phyloP scores from a whole-genome alignment of 2,113 vertebrate genomes.

The Leuciscus idus region DNA sequence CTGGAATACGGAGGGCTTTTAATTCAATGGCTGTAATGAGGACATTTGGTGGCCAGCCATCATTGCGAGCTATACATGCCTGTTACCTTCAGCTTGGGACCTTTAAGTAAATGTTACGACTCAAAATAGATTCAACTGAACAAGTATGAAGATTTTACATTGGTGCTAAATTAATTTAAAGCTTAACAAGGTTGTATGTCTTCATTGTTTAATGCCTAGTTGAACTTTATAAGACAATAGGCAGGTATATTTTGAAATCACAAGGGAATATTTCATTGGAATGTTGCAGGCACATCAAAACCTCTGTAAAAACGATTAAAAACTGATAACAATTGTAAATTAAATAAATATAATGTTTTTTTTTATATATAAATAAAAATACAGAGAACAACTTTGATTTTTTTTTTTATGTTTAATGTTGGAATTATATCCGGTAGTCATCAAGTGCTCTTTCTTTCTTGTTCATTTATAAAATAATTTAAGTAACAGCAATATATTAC shows the following conservation, averaged over 20 bases:
- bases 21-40: conserved; percentile 44
- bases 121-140: conserved; percentile 1
- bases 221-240: not conserved
- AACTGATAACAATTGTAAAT: not conserved
- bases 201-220: not conserved
- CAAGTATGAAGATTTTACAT: not conserved
- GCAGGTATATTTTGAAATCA: not conserved
- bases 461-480: conserved; percentile 71
- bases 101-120: conserved; percentile 5
- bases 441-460: conserved; percentile 3
- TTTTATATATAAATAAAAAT: not conserved
- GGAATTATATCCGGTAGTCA: not conserved
- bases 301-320: not conserved
- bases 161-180: not conserved
- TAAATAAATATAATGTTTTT: not conserved
- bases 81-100: not conserved
- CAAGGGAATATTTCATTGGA: not conserved
- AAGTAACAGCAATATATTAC: conserved; percentile 59
- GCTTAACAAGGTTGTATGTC: not conserved
- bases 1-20: conserved; percentile 10
- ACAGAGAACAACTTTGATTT: not conserved
- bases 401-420: conserved; percentile 19
- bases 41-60: conserved; percentile 1
- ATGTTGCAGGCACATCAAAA: not conserved
- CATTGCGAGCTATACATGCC: not conserved